Evolutionary conservation across 2,113 vertebrate genomes (phyloP).

Genomic region (Ptilorrhoa leucosticta): DNA sequence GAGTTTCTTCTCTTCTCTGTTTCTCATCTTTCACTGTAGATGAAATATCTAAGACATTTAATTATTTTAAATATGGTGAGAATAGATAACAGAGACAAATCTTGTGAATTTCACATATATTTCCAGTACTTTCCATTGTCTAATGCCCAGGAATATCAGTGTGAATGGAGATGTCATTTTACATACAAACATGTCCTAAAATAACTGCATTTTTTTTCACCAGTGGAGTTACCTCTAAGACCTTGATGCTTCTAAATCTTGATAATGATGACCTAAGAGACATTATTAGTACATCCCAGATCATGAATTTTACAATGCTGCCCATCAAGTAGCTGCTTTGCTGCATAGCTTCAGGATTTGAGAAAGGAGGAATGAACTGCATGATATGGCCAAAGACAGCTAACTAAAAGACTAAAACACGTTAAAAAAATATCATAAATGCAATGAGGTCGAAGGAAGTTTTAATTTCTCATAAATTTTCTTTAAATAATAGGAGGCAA

Average conservation of each 20-base stretch:
- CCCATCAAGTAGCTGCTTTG: constrained; percentile 14
- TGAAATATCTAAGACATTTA: neutral
- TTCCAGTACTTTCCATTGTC: neutral
- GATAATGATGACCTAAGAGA: constrained; percentile 50
- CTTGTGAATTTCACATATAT: neutral
- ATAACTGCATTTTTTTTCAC: neutral
- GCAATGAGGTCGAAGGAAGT: neutral
- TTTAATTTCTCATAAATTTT: constrained; percentile 30
- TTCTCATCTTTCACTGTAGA: neutral
- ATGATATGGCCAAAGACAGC: neutral
- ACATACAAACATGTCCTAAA: neutral
- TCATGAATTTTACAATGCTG: constrained; percentile 37
- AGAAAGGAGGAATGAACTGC: neutral
- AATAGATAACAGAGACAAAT: neutral
- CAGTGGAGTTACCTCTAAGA: constrained; percentile 5
- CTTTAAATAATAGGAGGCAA: neutral
- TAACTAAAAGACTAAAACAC: constrained; percentile 20
- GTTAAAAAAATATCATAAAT: neutral
- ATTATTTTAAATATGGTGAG: neutral
- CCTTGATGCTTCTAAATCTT: constrained; percentile 28
- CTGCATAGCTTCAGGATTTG: neutral
- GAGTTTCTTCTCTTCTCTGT: neutral
- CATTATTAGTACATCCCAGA: constrained; percentile 25
- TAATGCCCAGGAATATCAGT: neutral
- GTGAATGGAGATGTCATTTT: neutral